Conservation (phyloP, 2,888 invertebrate species). For the Cheilosia variabilis region DNA sequence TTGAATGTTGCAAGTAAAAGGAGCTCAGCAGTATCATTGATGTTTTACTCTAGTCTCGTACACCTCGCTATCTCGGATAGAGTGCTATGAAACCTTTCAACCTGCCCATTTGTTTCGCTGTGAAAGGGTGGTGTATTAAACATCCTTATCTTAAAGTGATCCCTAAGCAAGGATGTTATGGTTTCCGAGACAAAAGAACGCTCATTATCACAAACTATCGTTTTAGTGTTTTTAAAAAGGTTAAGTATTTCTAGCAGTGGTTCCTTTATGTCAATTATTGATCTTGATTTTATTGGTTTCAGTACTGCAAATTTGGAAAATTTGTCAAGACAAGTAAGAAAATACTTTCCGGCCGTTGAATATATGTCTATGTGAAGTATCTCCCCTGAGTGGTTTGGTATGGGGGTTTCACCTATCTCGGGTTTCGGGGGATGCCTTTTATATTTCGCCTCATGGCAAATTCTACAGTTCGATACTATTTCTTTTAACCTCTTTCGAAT, state of each 20-base stretch:
- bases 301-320: conserved; percentile 41
- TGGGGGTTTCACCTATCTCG: no score
- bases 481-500: conserved; percentile 22
- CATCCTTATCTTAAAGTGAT: conserved; percentile 33
- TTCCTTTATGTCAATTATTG: conserved; percentile 23
- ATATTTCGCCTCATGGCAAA: no score
- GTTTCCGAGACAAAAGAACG: conserved; percentile 14
- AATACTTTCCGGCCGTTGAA: no score
- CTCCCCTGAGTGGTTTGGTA: no score
- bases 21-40: conserved; percentile 23
- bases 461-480: conserved; percentile 21
- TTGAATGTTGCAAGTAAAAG: conserved; percentile 48
- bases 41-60: conserved; percentile 26
- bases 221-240: conserved; percentile 34
- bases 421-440: no score
- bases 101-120: conserved; percentile 49
- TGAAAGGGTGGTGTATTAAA: conserved; percentile 47
- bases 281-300: conserved; percentile 29
- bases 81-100: conserved; percentile 56
- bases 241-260: conserved; percentile 30
- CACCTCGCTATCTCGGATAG: conserved; percentile 47
- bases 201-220: conserved; percentile 46
- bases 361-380: no score
- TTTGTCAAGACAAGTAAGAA: conserved; percentile 37
- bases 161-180: conserved; percentile 41